Percentiles rank a stretch among this genome's conserved stretches.
Conservation (phyloP, 64 coral and sea anemone species). For the Cladopsammia gracilis region DNA sequence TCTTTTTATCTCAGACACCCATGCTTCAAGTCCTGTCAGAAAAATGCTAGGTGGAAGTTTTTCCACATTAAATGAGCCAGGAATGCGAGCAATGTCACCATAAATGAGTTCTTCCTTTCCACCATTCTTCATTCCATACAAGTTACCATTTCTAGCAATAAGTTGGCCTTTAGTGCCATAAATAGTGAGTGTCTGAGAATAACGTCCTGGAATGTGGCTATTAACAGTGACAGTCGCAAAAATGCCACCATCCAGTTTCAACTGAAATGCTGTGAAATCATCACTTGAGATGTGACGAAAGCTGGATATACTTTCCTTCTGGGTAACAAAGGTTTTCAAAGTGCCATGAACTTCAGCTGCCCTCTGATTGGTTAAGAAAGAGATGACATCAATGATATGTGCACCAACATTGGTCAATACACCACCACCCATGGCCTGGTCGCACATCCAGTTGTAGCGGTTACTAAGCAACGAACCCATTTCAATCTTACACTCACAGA, state of each 20-base stretch:
- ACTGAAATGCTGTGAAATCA: slow-evolving; percentile 95
- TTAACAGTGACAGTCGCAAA: slow-evolving; percentile 91
- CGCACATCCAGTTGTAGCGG: slow-evolving; percentile 95
- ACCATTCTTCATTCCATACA: slow-evolving; percentile 87
- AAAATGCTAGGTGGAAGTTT: slow-evolving; percentile 82
- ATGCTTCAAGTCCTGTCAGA: slow-evolving; percentile 79
- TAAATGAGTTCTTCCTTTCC: slow-evolving; percentile 82
- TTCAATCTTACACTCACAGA: slow-evolving; percentile 93
- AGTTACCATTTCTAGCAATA: slow-evolving; percentile 79
- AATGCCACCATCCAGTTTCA: slow-evolving; percentile 78
- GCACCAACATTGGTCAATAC: slow-evolving; percentile 84
- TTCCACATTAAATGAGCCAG: slow-evolving; percentile 43
- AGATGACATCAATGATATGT: slow-evolving; percentile 89
- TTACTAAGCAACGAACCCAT: slow-evolving; percentile 86
- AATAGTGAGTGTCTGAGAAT: slow-evolving; percentile 84
- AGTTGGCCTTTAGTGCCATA: slow-evolving; percentile 91
- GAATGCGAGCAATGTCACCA: slow-evolving; percentile 66
- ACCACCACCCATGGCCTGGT: slow-evolving; percentile 95
- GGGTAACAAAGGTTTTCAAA: slow-evolving; percentile 92
- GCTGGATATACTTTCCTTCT: slow-evolving; percentile 82
- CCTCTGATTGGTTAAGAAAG: slow-evolving; percentile 85
- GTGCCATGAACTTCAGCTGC: slow-evolving; percentile 93
- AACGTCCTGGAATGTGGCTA: slow-evolving; percentile 84
- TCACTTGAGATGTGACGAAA: slow-evolving; percentile 97
- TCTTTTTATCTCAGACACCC: slow-evolving; percentile 89